Conservation (phyloP, 2,113 vertebrate genomes). For the Falcunculus frontatus region DNA sequence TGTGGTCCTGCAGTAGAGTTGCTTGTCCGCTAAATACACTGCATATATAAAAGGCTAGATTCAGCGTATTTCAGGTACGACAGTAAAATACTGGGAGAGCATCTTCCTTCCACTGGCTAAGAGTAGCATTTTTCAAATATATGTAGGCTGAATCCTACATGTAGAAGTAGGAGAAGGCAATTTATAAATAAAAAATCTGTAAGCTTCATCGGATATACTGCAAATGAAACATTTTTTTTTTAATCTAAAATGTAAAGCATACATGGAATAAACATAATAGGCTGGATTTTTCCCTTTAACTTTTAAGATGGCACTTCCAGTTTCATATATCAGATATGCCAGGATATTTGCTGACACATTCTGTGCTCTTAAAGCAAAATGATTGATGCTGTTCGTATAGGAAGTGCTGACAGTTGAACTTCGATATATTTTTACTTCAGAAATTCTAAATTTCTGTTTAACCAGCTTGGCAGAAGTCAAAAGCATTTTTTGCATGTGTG, state of each 20-base stretch:
- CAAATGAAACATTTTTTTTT: neutral
- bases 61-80: neutral
- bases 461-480: neutral
- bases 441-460: neutral
- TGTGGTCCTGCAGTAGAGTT: neutral
- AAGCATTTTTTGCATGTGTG: neutral
- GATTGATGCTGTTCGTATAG: neutral
- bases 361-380: neutral
- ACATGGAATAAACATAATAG: neutral
- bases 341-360: neutral
- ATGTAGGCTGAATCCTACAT: neutral
- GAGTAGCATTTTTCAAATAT: neutral
- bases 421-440: neutral
- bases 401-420: neutral
- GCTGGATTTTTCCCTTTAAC: neutral
- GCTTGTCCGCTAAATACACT: neutral
- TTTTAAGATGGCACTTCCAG: neutral
- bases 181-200: neutral
- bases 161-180: neutral
- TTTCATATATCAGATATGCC: neutral
- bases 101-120: neutral
- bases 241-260: neutral
- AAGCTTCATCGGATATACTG: neutral
- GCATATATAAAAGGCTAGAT: neutral
- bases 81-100: neutral